A percentile compares a stretch with the other conserved stretches of the same genome.
Conservation (phyloP, 2,888 invertebrate species). For the Thelaira solivaga region DNA sequence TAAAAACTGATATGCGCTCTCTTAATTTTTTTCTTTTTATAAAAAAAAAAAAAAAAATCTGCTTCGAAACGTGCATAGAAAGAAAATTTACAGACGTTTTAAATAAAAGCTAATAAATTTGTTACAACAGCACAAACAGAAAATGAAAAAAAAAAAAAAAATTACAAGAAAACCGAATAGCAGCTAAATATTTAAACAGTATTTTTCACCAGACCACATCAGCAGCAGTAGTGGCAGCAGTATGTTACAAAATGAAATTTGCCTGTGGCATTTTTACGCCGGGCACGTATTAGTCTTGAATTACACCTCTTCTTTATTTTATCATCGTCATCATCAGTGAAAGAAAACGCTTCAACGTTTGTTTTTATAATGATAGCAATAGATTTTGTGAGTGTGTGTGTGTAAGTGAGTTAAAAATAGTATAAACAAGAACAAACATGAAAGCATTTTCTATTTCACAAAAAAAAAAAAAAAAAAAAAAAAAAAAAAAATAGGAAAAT, state of each 20-base stretch:
- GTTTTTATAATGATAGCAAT: not conserved
- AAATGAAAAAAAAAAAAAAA: too few relatives aligned
- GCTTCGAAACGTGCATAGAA: not conserved
- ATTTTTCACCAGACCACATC: not conserved
- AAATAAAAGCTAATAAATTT: conserved; percentile 12
- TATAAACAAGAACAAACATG: not conserved
- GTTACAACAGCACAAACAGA: not conserved
- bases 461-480: not conserved
- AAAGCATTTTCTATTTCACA: not conserved
- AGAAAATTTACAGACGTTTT: conserved; percentile 1
- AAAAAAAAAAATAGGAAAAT: too few relatives aligned
- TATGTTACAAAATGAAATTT: conserved; percentile 18
- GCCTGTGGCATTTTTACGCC: conserved; percentile 10
- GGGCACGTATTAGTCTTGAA: conserved; percentile 26
- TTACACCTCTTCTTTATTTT: not conserved
- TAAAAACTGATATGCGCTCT: not conserved
- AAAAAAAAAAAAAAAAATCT: not conserved
- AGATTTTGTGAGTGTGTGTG: too few relatives aligned
- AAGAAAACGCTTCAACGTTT: not conserved
- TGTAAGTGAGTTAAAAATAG: too few relatives aligned
- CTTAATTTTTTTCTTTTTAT: too few relatives aligned
- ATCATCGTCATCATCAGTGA: not conserved
- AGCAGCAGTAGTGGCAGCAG: not conserved
- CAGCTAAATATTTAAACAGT: not conserved
- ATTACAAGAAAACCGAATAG: too few relatives aligned